Conservation (phyloP, 2,797 vertebrate genomes). For the Halcyon badia region DNA sequence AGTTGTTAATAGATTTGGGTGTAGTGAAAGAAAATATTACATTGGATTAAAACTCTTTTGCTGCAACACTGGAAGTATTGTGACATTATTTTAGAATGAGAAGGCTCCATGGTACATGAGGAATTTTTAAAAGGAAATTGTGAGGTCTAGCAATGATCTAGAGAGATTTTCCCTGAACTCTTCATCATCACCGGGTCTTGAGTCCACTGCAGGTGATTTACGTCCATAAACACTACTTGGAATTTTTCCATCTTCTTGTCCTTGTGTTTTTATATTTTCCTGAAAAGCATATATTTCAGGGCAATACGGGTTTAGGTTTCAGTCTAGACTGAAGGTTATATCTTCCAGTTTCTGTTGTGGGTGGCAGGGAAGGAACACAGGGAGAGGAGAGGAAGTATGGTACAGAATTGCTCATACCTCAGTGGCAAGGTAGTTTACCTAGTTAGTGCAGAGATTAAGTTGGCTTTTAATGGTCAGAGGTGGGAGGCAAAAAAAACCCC, state of each 20-base stretch:
- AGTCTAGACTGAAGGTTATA: not conserved
- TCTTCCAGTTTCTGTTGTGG: not conserved
- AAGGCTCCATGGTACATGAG: rapidly evolving
- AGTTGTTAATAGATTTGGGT: not conserved
- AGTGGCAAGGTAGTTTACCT: not conserved
- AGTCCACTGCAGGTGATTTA: not conserved
- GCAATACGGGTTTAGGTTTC: not conserved
- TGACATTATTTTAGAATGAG: not conserved
- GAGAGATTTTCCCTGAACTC: not conserved
- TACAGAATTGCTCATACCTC: not conserved
- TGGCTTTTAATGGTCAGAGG: not conserved
- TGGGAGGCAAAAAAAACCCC: not conserved
- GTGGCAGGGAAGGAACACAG: not conserved
- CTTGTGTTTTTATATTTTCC: not conserved
- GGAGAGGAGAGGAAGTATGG: not conserved
- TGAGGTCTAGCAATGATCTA: not conserved
- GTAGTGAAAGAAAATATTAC: not conserved
- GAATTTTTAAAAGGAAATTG: not conserved
- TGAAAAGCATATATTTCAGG: not conserved
- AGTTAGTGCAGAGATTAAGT: not conserved
- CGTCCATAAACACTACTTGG: not conserved
- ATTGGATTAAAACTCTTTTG: not conserved
- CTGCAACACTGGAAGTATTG: not conserved
- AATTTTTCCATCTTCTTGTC: not conserved
- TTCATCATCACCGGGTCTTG: not conserved